These are phyloP conservation scores for Plagodis dolabraria DNA, from an alignment of 2,888 invertebrate genomes.

Conservation along the genomic window DNA sequence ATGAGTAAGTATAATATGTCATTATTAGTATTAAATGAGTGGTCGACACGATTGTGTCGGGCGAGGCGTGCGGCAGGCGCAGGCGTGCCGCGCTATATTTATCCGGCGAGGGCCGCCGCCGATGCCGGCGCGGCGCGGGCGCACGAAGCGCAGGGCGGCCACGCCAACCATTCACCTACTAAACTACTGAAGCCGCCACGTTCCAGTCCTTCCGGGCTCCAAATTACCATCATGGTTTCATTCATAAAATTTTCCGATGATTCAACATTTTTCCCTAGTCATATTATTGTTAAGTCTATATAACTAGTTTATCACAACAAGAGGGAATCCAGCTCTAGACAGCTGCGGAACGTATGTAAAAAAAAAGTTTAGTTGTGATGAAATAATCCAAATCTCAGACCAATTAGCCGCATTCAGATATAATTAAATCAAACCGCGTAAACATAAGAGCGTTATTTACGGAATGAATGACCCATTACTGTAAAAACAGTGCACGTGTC, in stretches of 20 bases:
- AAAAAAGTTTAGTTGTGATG: neutral
- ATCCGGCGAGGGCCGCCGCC: constrained; percentile 73
- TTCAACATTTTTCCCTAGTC: constrained; percentile 8
- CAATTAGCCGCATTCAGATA: neutral
- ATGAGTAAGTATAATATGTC: constrained; percentile 34
- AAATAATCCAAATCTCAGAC: neutral
- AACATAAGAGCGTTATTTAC: constrained; percentile 27
- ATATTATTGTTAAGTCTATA: too few relatives aligned
- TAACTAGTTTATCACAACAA: too few relatives aligned
- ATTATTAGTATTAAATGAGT: constrained; percentile 57
- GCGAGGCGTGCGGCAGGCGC: constrained; percentile 57
- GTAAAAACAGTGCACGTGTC: constrained; percentile 34
- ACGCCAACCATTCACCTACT: constrained; percentile 65
- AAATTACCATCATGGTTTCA: constrained; percentile 32
- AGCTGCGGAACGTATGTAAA: too few relatives aligned
- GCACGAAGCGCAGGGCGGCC: constrained; percentile 54
- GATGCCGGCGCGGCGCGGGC: constrained; percentile 48
- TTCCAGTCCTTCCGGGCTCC: constrained; percentile 32
- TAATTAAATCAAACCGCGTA: constrained; percentile 6
- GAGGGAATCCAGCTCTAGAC: too few relatives aligned
- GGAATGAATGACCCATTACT: constrained; percentile 35
- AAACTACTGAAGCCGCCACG: constrained; percentile 44
- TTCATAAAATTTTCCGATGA: constrained; percentile 31
- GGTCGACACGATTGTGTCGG: constrained; percentile 73
- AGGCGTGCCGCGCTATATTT: constrained; percentile 80